phyloP scores from a whole-genome alignment of 2,797 vertebrate species.

The Lepidocolaptes lacrymiger region DNA sequence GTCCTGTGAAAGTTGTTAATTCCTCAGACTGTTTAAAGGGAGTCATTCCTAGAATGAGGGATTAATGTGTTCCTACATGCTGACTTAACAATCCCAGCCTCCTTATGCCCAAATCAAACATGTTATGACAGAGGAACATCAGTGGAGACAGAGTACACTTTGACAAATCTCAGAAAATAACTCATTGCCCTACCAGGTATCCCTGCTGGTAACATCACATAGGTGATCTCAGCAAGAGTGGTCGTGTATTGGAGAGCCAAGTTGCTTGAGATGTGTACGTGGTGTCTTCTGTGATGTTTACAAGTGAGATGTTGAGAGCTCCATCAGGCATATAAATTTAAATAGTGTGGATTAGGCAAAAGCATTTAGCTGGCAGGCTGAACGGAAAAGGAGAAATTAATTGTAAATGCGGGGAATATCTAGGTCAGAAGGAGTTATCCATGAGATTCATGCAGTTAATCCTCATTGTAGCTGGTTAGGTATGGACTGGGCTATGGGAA shows the following conservation, averaged over 20 bases:
- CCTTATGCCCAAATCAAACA: neutral
- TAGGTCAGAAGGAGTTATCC: neutral
- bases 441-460: neutral
- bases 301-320: neutral
- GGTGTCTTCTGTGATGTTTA: neutral
- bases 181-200: neutral
- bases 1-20: neutral
- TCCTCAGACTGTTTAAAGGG: neutral
- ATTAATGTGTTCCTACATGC: neutral
- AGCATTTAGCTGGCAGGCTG: neutral
- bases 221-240: neutral
- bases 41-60: neutral
- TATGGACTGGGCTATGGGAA: neutral
- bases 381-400: neutral
- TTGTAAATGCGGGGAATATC: neutral
- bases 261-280: neutral
- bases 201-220: accelerated
- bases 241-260: neutral
- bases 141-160: neutral
- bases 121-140: neutral
- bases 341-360: neutral
- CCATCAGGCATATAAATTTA: neutral
- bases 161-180: neutral
- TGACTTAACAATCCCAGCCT: neutral
- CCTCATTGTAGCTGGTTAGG: neutral